These are phyloP conservation scores for Myotis planiceps DNA, from an alignment of 2,797 vertebrate genomes.

Conservation along the genomic window DNA sequence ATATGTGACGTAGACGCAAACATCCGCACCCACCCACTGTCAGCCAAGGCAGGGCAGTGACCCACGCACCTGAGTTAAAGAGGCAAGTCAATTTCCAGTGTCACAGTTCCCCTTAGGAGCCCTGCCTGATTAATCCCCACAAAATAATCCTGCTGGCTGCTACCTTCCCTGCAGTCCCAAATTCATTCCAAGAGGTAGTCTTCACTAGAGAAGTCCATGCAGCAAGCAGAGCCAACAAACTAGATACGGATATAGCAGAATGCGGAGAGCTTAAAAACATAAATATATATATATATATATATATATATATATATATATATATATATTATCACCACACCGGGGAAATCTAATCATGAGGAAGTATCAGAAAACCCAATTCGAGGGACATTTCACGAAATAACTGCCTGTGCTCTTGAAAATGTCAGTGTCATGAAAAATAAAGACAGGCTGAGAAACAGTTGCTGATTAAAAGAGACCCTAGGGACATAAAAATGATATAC, in stretches of 20 bases:
- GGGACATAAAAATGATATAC: neutral
- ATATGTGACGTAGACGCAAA: neutral
- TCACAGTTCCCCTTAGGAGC: neutral
- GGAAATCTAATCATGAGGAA: neutral
- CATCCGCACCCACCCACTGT: neutral
- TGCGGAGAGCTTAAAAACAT: neutral
- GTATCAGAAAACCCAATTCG: neutral
- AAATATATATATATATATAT: neutral
- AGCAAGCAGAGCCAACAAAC: neutral
- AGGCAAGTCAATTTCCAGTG: neutral
- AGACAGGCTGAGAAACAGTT: neutral
- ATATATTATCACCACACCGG: neutral
- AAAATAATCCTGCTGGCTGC: neutral
- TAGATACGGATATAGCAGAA: neutral
- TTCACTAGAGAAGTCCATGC: neutral
- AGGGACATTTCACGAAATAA: neutral
- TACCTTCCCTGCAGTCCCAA: neutral
- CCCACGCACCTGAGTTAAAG: neutral
- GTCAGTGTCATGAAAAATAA: neutral
- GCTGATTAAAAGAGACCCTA: neutral
- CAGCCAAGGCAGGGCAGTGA: neutral
- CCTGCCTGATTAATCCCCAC: neutral
- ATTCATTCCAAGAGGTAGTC: neutral
- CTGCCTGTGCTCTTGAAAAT: neutral
- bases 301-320: no score